phyloP scores from a whole-genome alignment of 2,113 vertebrate genomes.

The Acanthochromis polyacanthus region DNA sequence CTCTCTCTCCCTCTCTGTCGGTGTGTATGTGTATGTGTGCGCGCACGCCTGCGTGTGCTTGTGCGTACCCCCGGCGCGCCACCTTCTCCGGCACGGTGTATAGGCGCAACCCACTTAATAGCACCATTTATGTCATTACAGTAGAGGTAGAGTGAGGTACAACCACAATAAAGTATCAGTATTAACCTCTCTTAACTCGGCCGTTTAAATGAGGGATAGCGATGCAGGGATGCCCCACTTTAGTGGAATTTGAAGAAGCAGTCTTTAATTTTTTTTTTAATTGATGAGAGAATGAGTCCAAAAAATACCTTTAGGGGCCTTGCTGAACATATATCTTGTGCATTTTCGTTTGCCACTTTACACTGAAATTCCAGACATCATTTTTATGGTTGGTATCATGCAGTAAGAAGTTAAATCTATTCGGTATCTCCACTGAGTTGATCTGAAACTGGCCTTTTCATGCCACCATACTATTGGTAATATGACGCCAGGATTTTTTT shows the following conservation, averaged over 20 bases:
- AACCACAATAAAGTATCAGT: slow-evolving; percentile 92
- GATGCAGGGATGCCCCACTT: slow-evolving; percentile 64
- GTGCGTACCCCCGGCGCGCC: slow-evolving; percentile 76
- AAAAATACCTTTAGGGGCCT: background rate
- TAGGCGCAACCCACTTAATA: slow-evolving; percentile 86
- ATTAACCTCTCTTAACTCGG: slow-evolving; percentile 89
- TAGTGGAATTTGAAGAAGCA: background rate
- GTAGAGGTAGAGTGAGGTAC: slow-evolving; percentile 89
- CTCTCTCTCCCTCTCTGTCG: slow-evolving; percentile 48
- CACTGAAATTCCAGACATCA: background rate
- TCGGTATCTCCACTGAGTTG: background rate
- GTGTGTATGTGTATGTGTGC: slow-evolving; percentile 13
- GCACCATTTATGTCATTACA: slow-evolving; percentile 89
- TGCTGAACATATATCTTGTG: background rate
- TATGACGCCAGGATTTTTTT: slow-evolving; percentile 1
- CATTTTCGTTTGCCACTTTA: background rate
- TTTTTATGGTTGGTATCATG: background rate
- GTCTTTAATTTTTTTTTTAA: no score
- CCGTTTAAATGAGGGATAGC: slow-evolving; percentile 78
- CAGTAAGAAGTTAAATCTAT: background rate
- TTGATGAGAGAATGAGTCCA: background rate
- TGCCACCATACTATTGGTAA: background rate
- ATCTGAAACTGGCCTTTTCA: slow-evolving; percentile 1
- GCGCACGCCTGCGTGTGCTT: slow-evolving; percentile 6
- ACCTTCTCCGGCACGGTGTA: slow-evolving; percentile 82